Base-by-base conservation (phyloP, 2,888 invertebrate genomes). In the Macrostomum cliftonense region DNA sequence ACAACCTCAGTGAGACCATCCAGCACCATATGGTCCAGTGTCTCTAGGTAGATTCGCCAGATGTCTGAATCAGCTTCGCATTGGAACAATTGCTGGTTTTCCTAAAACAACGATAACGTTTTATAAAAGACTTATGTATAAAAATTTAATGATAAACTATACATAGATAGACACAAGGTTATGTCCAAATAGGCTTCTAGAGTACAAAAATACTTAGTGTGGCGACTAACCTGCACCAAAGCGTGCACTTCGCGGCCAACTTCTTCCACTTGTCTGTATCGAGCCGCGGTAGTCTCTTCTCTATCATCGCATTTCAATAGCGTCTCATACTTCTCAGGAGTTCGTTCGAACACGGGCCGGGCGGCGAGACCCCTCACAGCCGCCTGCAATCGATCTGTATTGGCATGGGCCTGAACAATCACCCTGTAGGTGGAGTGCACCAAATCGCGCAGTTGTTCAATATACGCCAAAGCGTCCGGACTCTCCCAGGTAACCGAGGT, bases 341-440 rank as follows among this genome's bases (percentile, higher is more conserved):
- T 49, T 28, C 49, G 2, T 4, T 19, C 12, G 20, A 47, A 49
- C 9, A 49, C 37, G 1, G 49, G 49, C 2, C 20, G 28, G n/a
- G 47, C 21, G 12, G 37, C 39, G 19, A 37, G 47, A 13, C 36
- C 37, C 21, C 37, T n/a, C 13, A 37, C 20, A 21, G 47, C 77
- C 44, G 75, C 75, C 61, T 79, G 78, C 42, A 91, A 82, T 64
- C 79, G 79, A 39, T 78, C 77, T 16, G 89, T 76, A 71, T 93
- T 91, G 46, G 77, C 77, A 70, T 91, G 88, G 39, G 86, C 80
- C 56, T 69, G 79, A 64, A 91, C 79, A 48, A 86, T 77, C 50
- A 77, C 75, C 67, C 84, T 83, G 13, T 49, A 37, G 11, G 91
- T 73, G 55, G 80, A 80, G 43, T 81, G 79, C 0, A 91, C 86